Evolutionary conservation across 1,140 invertebrate species (phyloP).

Genomic region (Zelostemma sp.): DNA sequence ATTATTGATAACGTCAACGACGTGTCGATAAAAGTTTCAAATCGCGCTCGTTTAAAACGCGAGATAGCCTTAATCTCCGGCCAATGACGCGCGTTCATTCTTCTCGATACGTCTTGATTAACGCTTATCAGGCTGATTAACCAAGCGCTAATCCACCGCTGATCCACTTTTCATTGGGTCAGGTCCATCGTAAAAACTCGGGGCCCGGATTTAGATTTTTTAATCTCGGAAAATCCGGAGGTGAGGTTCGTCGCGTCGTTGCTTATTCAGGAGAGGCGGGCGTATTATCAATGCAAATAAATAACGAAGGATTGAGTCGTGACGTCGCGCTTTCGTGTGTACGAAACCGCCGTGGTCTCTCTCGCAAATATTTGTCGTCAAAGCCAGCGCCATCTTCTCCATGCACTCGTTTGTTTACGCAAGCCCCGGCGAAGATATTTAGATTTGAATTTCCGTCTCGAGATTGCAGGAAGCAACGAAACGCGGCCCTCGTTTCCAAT

Average conservation of each 20-base stretch:
- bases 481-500: slow-evolving; percentile 44
- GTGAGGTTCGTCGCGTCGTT: neutral
- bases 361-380: slow-evolving; percentile 61
- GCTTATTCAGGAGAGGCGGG: neutral
- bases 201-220: no score
- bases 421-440: slow-evolving; percentile 55
- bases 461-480: slow-evolving; percentile 26
- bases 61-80: no score
- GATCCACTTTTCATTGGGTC: no score
- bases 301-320: slow-evolving; percentile 46
- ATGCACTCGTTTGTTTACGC: slow-evolving; percentile 52
- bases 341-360: slow-evolving; percentile 53
- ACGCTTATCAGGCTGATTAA: slow-evolving; percentile 1
- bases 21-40: no score
- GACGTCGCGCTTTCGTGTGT: slow-evolving; percentile 36
- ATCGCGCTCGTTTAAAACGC: no score
- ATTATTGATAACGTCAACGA: no score
- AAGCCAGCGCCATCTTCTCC: slow-evolving; percentile 50
- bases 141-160: no score
- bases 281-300: slow-evolving; percentile 56
- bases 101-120: slow-evolving; percentile 7
- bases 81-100: neutral
- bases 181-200: no score
- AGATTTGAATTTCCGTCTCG: slow-evolving; percentile 52
- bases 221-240: no score